Conservation (phyloP, 1,140 invertebrate genomes). For the Protaetia brevitarsis region DNA sequence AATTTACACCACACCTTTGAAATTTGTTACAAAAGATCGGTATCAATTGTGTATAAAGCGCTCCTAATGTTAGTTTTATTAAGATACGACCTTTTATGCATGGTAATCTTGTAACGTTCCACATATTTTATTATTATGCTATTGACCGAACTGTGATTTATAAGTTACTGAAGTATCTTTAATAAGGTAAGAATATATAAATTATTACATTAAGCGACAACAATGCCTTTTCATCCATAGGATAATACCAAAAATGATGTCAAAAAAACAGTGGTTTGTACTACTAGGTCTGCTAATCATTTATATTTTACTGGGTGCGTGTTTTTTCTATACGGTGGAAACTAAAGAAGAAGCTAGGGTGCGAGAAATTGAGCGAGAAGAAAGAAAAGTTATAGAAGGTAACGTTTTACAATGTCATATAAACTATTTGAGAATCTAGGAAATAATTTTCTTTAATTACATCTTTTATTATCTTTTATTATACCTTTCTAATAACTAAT, state of each 20-base stretch:
- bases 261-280: conserved; percentile 75
- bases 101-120: background rate
- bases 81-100: conserved; percentile 27
- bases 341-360: conserved; percentile 61
- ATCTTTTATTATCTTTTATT: background rate
- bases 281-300: conserved; percentile 71
- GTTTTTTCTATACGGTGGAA: conserved; percentile 76
- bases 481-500: background rate
- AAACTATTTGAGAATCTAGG: background rate
- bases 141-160: conserved; percentile 7
- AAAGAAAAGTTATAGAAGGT: conserved; percentile 69
- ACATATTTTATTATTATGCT: background rate
- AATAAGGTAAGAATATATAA: conserved; percentile 6
- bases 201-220: conserved; percentile 26
- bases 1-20: conserved; percentile 18
- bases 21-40: conserved; percentile 16
- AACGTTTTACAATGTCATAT: conserved; percentile 36
- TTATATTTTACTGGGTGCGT: conserved; percentile 72
- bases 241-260: conserved; percentile 59
- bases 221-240: background rate
- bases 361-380: conserved; percentile 54
- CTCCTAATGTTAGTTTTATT: conserved; percentile 31
- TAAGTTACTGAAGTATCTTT: conserved; percentile 38
- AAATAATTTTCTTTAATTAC: background rate
- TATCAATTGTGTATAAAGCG: conserved; percentile 25